These are phyloP conservation scores for Temnothorax rugatulus DNA, from an alignment of 2,888 invertebrate species.

Conservation along the genomic window DNA sequence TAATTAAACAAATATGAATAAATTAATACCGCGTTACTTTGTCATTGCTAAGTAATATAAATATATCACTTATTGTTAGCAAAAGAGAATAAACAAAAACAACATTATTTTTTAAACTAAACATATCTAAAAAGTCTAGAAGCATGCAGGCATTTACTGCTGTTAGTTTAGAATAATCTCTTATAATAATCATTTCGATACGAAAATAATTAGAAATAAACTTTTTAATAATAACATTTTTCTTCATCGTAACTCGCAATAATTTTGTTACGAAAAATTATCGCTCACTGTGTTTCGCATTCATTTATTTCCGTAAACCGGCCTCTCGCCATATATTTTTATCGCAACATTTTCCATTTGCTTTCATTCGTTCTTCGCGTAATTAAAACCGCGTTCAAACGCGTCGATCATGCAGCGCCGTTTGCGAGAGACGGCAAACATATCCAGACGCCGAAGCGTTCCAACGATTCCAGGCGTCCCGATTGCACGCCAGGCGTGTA, in stretches of 20 bases:
- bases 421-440: slow-evolving; percentile 49
- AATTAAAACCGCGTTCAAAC: slow-evolving; percentile 50
- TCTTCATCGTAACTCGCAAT: neutral
- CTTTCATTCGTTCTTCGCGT: slow-evolving; percentile 41
- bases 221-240: neutral
- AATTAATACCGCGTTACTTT: neutral
- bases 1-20: neutral
- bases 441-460: slow-evolving; percentile 50
- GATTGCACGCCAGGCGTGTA: slow-evolving; percentile 50
- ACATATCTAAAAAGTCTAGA: neutral
- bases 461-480: slow-evolving; percentile 50
- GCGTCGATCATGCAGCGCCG: slow-evolving; percentile 46
- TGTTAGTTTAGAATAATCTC: neutral
- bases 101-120: neutral
- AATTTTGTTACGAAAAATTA: neutral
- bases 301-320: slow-evolving; percentile 11
- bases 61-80: neutral
- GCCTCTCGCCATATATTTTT: slow-evolving; percentile 20
- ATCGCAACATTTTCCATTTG: slow-evolving; percentile 47
- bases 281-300: neutral
- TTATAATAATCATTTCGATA: neutral
- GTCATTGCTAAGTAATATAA: neutral
- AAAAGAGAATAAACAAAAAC: neutral
- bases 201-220: neutral
- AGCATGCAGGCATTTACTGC: neutral